Evolutionary conservation across 2,888 invertebrate species (phyloP), one percentile per base, ranked within the genome.

Genomic region (Carpatolechia fugitivella): DNA sequence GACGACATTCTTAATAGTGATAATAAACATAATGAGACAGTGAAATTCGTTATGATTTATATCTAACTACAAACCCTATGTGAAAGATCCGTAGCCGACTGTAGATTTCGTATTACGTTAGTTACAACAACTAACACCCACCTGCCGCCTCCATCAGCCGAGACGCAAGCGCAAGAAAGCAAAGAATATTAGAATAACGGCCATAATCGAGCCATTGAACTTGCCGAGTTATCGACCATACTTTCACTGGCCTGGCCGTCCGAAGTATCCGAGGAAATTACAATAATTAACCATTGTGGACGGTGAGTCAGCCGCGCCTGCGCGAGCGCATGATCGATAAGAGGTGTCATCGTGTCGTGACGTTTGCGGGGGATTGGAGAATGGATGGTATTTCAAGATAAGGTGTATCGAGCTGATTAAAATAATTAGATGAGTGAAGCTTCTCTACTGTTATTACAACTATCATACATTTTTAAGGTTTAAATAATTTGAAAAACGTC

Each of bases 131-230:
- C 36, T 31, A 18, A 56, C 58, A 58, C 58, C 58, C 56, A 56
- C 58, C 55, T 50, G 52, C 49, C 47, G 38, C 50, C 49, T 52
- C 51, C 51, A 30, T 57, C 55, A 49, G 24, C 14, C 54, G 44
- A n/a, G n/a, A 47, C 48, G 44, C 14, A 44, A 16, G 50, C 44
- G 47, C 64, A 70, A 76, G 68, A 79, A 81, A 75, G 78, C 76
- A 80, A 81, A 82, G 52, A 57, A 55, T 57, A 79, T 82, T 83
- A 78, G 72, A 80, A 80, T 82, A 85, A 82, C 77, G 78, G 76
- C 76, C 82, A 82, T 86, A 85, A 88, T 84, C 79, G 79, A 89
- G 85, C 78, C 89, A 90, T 85, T 90, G 89, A 89, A 89, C 89
- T 88, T 89, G 86, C 76, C 66, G 74, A 80, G 84, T 82, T 81